phyloP scores from a whole-genome alignment of 2,113 vertebrate genomes.

The Oceanodroma tethys region DNA sequence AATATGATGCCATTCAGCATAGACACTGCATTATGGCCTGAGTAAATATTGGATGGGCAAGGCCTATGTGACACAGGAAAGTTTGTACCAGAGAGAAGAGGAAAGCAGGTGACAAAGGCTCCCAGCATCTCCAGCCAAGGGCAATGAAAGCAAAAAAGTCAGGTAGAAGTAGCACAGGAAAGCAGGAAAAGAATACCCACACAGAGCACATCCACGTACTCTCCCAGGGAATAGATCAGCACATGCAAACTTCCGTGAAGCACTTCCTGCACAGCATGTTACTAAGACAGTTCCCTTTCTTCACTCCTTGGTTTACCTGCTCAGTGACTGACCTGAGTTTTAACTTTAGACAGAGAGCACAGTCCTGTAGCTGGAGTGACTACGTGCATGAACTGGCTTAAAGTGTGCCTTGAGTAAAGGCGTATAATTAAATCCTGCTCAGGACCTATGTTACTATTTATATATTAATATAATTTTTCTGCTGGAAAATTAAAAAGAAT shows the following conservation, averaged over 20 bases:
- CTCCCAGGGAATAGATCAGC: background rate
- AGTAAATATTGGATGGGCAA: background rate
- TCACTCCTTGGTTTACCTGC: background rate
- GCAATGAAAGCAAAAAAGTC: background rate
- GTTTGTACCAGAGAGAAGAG: background rate
- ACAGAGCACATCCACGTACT: background rate
- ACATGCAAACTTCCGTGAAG: background rate
- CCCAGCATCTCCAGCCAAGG: background rate
- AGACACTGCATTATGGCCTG: background rate
- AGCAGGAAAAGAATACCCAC: background rate
- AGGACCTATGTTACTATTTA: background rate
- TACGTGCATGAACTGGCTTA: background rate
- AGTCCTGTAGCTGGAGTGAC: background rate
- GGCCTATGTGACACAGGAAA: background rate
- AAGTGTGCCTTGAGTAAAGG: background rate
- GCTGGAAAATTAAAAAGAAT: background rate
- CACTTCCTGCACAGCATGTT: background rate
- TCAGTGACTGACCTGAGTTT: background rate
- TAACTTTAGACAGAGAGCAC: background rate
- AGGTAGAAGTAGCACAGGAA: background rate
- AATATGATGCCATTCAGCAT: background rate
- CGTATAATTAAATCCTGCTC: background rate
- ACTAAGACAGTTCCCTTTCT: background rate
- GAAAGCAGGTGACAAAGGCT: background rate
- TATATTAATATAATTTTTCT: background rate